Evolutionary conservation across 2,888 invertebrate species (phyloP).

Genomic region (Philonicus albiceps): DNA sequence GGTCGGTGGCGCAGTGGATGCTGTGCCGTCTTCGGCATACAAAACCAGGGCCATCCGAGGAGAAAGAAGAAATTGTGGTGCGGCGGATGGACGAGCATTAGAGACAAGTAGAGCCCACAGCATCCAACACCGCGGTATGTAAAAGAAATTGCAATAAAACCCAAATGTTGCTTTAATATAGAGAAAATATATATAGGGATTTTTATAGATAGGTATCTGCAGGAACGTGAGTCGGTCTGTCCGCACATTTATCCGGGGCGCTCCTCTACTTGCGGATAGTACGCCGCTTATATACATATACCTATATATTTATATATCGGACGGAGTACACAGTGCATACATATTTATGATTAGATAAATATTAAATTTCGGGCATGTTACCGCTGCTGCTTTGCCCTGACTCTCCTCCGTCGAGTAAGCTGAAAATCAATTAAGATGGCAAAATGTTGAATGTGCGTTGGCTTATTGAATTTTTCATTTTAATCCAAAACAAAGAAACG

Average conservation of each 20-base stretch:
- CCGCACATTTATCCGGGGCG: conserved; percentile 43
- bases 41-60: conserved; percentile 41
- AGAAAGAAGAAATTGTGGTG: conserved; percentile 45
- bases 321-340: conserved; percentile 49
- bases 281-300: background rate
- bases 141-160: conserved; percentile 52
- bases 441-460: conserved; percentile 37
- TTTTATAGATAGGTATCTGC: conserved; percentile 27
- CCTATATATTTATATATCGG: conserved; percentile 39
- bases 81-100: conserved; percentile 47
- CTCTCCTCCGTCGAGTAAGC: background rate
- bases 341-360: conserved; percentile 52
- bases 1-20: conserved; percentile 39
- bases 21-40: conserved; percentile 45
- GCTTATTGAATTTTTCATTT: conserved; percentile 46
- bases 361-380: conserved; percentile 49
- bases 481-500: background rate
- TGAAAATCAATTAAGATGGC: conserved; percentile 46
- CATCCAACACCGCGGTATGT: conserved; percentile 49
- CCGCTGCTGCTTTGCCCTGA: background rate
- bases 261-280: conserved; percentile 43
- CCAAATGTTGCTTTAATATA: conserved; percentile 53
- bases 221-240: conserved; percentile 41
- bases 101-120: conserved; percentile 41
- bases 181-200: conserved; percentile 47